Percentiles rank a stretch among this genome's conserved stretches.
Evolutionary conservation across 2,797 vertebrate genomes (phyloP).

Genomic region (Cossypha dichroa): DNA sequence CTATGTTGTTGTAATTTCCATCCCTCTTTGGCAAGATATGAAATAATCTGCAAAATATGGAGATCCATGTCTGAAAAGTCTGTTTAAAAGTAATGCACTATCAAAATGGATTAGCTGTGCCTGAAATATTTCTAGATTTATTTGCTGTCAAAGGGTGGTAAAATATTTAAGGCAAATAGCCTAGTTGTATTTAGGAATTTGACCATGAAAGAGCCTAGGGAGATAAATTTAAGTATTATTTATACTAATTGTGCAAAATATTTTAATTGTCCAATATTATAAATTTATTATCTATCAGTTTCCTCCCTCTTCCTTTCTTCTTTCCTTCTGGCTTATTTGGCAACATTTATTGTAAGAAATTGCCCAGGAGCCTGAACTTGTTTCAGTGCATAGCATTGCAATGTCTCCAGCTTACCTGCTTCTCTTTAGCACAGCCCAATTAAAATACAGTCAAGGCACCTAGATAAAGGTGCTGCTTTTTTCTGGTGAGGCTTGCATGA

Average conservation of each 20-base stretch:
- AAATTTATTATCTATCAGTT: background rate
- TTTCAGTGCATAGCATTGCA: background rate
- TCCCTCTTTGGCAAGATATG: slow-evolving; percentile 14
- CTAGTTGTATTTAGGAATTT: slow-evolving; percentile 23
- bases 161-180: slow-evolving; percentile 53
- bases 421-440: background rate
- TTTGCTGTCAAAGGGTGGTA: slow-evolving; percentile 19
- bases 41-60: slow-evolving; percentile 13
- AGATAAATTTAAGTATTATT: background rate
- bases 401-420: background rate
- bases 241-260: slow-evolving; percentile 8
- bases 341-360: background rate
- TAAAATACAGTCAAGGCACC: background rate
- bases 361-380: background rate
- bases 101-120: slow-evolving; percentile 25
- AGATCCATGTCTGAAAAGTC: background rate
- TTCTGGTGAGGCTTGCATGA: background rate
- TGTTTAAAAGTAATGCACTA: slow-evolving; percentile 12
- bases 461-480: background rate
- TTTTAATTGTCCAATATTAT: background rate
- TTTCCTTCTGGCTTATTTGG: background rate
- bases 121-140: slow-evolving; percentile 37
- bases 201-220: background rate
- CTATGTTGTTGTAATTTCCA: background rate
- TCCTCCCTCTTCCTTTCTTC: rapidly evolving